phyloP scores from a whole-genome alignment of 1,140 invertebrate genomes.

The Pygmarrhopalites habei region DNA sequence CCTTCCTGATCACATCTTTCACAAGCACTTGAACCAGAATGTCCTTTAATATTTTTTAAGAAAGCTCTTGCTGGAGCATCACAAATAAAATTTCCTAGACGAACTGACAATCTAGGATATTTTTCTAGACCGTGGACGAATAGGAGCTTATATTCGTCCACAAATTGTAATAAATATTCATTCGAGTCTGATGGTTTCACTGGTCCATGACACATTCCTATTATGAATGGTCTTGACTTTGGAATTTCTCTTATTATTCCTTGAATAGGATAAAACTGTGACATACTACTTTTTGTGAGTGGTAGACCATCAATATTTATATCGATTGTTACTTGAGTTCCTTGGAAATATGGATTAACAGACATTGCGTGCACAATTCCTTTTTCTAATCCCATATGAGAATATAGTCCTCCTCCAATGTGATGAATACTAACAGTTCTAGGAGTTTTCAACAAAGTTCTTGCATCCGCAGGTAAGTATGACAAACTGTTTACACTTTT shows the following conservation, averaged over 20 bases:
- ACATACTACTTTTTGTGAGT: background rate
- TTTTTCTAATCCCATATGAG: slow-evolving; percentile 4
- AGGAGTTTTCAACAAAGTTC: slow-evolving; percentile 15
- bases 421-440: background rate
- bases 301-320: background rate
- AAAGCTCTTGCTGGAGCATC: slow-evolving; percentile 45
- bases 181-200: background rate
- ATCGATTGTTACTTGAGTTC: no score
- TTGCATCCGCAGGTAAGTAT: background rate
- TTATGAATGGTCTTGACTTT: background rate
- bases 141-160: background rate
- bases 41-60: slow-evolving; percentile 41
- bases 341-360: no score
- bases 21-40: slow-evolving; percentile 43
- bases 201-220: slow-evolving; percentile 1
- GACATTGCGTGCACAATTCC: no score
- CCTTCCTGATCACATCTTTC: slow-evolving; percentile 42
- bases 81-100: slow-evolving; percentile 39
- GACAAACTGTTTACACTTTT: background rate
- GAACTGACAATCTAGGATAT: background rate
- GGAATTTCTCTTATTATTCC: background rate
- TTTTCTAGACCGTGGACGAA: background rate
- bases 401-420: slow-evolving; percentile 4
- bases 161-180: background rate
- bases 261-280: background rate